Evolutionary conservation across 1,140 invertebrate species (phyloP).

Genomic region (Catajapyx aquilonaris): DNA sequence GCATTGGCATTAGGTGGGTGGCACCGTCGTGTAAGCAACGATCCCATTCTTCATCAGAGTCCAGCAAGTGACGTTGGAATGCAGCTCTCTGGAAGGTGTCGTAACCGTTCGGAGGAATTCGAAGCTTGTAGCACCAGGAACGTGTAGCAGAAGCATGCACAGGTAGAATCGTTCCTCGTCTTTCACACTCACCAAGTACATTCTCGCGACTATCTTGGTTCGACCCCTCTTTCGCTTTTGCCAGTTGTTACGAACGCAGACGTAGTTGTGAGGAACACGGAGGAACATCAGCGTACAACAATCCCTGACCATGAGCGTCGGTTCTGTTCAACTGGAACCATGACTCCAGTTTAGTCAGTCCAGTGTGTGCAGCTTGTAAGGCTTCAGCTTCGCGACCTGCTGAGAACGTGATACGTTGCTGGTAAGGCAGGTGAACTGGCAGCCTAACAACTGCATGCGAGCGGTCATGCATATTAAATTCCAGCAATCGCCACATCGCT

Average conservation of each 20-base stretch:
- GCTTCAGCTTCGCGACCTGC: constrained; percentile 5
- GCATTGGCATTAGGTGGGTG: constrained; percentile 7
- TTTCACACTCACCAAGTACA: not conserved
- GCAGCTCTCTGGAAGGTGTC: not conserved
- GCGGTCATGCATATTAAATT: constrained; percentile 11
- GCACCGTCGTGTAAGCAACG: constrained; percentile 10
- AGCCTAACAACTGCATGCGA: constrained; percentile 12
- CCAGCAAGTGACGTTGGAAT: constrained; percentile 9
- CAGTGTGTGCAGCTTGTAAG: constrained; percentile 1
- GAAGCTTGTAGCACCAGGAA: constrained; percentile 7
- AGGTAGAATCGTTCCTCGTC: not conserved
- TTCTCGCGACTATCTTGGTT: not conserved
- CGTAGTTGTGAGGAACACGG: not conserved
- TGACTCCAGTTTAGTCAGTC: not conserved
- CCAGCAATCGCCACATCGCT: constrained; percentile 14
- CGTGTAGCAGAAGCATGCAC: not conserved
- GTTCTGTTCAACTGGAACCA: not conserved
- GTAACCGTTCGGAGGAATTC: constrained; percentile 5
- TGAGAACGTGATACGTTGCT: constrained; percentile 11
- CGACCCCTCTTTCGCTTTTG: not conserved
- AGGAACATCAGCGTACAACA: not conserved
- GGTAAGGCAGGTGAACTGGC: constrained; percentile 9
- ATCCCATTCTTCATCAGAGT: constrained; percentile 12
- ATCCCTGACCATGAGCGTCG: not conserved
- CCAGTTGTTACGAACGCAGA: not conserved